Evolutionary conservation across 2,888 invertebrate genomes (phyloP), one percentile per base, ranked within the genome.

Genomic region (Tortricodes alternella): DNA sequence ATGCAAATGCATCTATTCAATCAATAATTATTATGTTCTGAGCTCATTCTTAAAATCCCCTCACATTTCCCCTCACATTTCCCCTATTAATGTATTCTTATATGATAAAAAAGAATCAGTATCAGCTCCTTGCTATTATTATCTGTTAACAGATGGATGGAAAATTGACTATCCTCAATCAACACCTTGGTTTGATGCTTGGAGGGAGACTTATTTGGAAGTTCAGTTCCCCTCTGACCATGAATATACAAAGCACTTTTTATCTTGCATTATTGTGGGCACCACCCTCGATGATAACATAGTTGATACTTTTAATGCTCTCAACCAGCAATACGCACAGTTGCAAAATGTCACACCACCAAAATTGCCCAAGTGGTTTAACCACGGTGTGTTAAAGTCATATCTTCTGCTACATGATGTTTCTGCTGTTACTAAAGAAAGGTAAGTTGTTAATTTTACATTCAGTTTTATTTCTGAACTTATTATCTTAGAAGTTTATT

Each of bases 121-220:
- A 35, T 27, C 9, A 27, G 27, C 27, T n/a, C n/a, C n/a, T n/a
- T n/a, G n/a, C n/a, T n/a, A 29, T 29, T 29, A n/a, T 29, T 5
- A 29, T 18, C 7, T n/a, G 21, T 56, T 83, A 79, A 9, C 76
- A 92, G 93, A 89, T 34, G 83, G 90, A 37, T 87, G 92, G 58
- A 92, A 92, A 67, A 82, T 96, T 61, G 93, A 95, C 66, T 91
- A 96, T 67, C 96, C 97, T 23, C 89, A 93, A 29, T 92, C 94
- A 7, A 96, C 97, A 50, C 96, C 97, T 9, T 99, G 99, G 99
- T 99, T 96, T 91, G 98, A 98, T 82, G 94, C 95, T 7, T 99
- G 98, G 97, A 93, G 98, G 70, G 97, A 98, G 69, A 95, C 95
- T 21, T 98, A 98, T 83, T 91, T 98, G 38, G 94, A 95, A 73